Conservation (phyloP, 92 coral and sea anemone species). For the Zoanthus sansibaricus region DNA sequence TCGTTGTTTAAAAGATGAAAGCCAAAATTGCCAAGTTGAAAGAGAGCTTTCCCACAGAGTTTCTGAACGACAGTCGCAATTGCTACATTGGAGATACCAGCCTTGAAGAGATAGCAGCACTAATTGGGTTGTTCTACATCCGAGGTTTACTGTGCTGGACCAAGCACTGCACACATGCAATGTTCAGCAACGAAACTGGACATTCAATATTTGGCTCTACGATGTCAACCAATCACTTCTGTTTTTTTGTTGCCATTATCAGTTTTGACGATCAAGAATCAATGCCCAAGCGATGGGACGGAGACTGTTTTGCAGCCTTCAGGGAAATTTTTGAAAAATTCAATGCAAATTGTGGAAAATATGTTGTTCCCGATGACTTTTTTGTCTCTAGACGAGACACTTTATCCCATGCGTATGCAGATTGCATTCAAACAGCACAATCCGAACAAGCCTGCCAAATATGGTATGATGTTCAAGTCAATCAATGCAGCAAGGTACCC, state of each 20-base stretch:
- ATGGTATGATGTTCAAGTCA: no score
- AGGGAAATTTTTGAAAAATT: slow-evolving; percentile 1
- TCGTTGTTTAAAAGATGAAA: slow-evolving; percentile 2
- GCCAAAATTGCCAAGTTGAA: slow-evolving; percentile 1
- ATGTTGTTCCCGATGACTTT: slow-evolving; percentile 18
- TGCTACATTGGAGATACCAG: slow-evolving; percentile 3
- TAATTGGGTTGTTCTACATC: slow-evolving; percentile 1
- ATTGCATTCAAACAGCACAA: background rate
- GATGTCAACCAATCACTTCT: slow-evolving; percentile 7
- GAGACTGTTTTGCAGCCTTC: slow-evolving; percentile 25
- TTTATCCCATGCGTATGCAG: slow-evolving; percentile 9
- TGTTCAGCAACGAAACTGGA: background rate
- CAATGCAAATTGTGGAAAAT: slow-evolving; percentile 2
- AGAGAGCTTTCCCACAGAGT: background rate
- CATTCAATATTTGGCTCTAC: background rate
- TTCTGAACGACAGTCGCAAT: slow-evolving; percentile 18
- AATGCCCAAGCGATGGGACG: background rate
- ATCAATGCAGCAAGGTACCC: no score
- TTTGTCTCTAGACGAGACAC: slow-evolving; percentile 12
- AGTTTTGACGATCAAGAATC: slow-evolving; percentile 1
- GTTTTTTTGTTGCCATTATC: background rate
- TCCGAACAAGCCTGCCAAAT: background rate
- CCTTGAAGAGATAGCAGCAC: slow-evolving; percentile 15
- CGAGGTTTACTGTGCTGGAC: background rate
- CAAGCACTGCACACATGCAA: background rate